phyloP scores from a whole-genome alignment of 2,888 invertebrate species.

The Tetragnatha montana region DNA sequence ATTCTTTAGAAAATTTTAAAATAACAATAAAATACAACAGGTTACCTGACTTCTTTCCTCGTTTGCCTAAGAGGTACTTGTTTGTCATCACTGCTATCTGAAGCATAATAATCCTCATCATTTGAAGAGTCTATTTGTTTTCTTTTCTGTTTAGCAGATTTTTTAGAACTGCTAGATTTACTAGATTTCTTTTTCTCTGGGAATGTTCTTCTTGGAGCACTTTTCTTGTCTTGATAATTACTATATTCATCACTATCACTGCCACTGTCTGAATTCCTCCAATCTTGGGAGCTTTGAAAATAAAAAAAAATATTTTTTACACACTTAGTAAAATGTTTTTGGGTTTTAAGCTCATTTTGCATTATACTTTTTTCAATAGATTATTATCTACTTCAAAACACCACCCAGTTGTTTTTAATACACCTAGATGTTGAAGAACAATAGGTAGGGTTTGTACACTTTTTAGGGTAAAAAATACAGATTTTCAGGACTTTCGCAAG shows the following conservation, averaged over 20 bases:
- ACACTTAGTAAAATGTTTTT: too few species aligned
- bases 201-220: slow-evolving; percentile 19
- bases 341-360: too few species aligned
- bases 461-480: too few species aligned
- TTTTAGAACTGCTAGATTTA: slow-evolving; percentile 49
- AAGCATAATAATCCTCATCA: slow-evolving; percentile 73
- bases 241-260: slow-evolving; percentile 73
- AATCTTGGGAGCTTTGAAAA: slow-evolving; percentile 74
- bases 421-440: too few species aligned
- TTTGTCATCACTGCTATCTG: slow-evolving; percentile 74
- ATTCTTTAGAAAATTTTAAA: neutral
- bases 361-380: too few species aligned
- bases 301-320: too few species aligned
- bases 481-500: too few species aligned
- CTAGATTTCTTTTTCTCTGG: slow-evolving; percentile 45
- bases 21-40: neutral
- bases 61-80: slow-evolving; percentile 71
- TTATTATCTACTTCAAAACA: too few species aligned
- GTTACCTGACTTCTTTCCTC: slow-evolving; percentile 72
- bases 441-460: too few species aligned
- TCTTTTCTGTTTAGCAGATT: slow-evolving; percentile 35
- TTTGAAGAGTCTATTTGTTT: slow-evolving; percentile 72
- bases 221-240: slow-evolving; percentile 33
- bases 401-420: too few species aligned
- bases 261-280: slow-evolving; percentile 74